These are phyloP conservation scores for Microchrysa polita DNA, from an alignment of 2,888 invertebrate species.

Conservation along the genomic window DNA sequence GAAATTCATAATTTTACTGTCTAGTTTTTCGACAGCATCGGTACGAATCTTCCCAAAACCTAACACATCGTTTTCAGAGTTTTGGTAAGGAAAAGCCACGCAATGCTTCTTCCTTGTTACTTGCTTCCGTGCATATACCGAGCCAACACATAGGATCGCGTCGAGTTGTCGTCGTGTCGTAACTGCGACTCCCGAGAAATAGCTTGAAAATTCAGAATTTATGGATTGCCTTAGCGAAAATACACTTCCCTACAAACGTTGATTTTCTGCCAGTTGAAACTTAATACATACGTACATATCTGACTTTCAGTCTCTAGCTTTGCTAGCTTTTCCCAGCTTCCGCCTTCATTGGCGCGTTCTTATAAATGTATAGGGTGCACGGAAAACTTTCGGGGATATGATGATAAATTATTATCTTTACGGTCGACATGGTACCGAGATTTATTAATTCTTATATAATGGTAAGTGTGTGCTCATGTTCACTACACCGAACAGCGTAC, in stretches of 20 bases:
- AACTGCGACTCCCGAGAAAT: conserved; percentile 44
- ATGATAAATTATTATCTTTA: conserved; percentile 50
- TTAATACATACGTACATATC: not conserved
- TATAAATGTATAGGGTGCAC: conserved; percentile 44
- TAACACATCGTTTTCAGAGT: conserved; percentile 46
- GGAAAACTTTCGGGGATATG: conserved; percentile 47
- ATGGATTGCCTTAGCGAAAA: conserved; percentile 41
- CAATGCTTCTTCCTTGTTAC: not conserved
- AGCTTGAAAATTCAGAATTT: conserved; percentile 48
- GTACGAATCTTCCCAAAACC: conserved; percentile 32
- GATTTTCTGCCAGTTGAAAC: not conserved
- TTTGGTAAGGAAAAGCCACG: conserved; percentile 27
- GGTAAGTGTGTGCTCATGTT: too few relatives aligned
- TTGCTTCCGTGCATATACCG: not conserved
- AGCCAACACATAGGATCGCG: not conserved
- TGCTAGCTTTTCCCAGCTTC: conserved; percentile 34
- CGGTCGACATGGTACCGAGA: conserved; percentile 46
- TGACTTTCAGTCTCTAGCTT: too few relatives aligned
- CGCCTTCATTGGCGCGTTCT: conserved; percentile 16
- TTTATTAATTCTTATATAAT: conserved; percentile 48
- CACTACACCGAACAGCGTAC: too few relatives aligned
- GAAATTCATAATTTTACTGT: conserved; percentile 16
- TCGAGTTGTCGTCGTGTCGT: conserved; percentile 1
- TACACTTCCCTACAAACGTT: not conserved
- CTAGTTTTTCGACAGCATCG: not conserved